Base-by-base conservation (phyloP, 2,888 invertebrate species). In the Drosophila nr. medialis region DNA sequence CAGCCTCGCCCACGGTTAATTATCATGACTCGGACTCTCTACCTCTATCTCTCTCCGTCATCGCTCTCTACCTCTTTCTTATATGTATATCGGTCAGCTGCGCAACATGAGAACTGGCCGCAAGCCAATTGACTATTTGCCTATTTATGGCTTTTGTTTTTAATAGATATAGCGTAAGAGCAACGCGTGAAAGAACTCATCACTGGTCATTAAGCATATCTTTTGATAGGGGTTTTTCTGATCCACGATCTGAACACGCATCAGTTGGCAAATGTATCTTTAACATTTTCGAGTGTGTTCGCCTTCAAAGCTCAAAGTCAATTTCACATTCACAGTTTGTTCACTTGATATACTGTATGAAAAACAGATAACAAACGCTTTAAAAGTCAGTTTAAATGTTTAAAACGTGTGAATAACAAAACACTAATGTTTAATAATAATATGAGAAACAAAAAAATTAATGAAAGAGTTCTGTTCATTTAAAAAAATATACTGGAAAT, bases 1-100 rank as follows among this genome's bases (percentile, higher is more conserved):
- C 85, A 82, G 63, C 63, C 48, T 58, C 65, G 60, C 62, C 65
- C 74, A 66, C 53, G 51, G 45, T 78, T 82, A 82, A 78, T 78
- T 82, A 78, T 78, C 69, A 64, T 68, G 73, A 32, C 61, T 64
- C 29, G 8, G 42, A 11, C 63, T 56, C 27, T 34, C 27, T 15
- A 21, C 7, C 42, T 49, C 40, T 24, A 30, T 6, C 5, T 7
- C 7, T 24, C 24, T 15, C 0, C 7, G 32, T 18, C 21, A 32
- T 15, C 11, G 24, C 62, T 49, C 2, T 8, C 53, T 51, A 32
- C 10, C 32, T 48, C 45, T 18, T 29, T 21, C 18, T 21, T 75
- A 72, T 69, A 79, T 79, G 80, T 67, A 68, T 75, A 79, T 79
- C 80, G 70, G 63, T 66, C 45, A 42, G 42, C 42, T 21, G 42